Base-by-base conservation (phyloP, 2,113 vertebrate species). In the Myxocyprinus asiaticus region DNA sequence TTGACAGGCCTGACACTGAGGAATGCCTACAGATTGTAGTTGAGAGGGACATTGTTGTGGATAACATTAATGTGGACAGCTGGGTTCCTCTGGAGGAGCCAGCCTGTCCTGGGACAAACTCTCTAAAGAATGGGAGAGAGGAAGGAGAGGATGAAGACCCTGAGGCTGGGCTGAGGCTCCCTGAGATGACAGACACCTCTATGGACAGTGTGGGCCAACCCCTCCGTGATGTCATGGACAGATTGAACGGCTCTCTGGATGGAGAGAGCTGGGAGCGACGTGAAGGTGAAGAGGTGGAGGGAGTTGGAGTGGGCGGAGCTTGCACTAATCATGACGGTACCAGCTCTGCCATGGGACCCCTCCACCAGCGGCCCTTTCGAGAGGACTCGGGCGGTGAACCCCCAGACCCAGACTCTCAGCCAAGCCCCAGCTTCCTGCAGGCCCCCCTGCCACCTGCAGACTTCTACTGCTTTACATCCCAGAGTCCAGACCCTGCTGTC, bases 121-220 rank as follows among this genome's bases (percentile, higher is more conserved):
- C 62, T 62, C 83, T 87, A 86, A 89, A 58, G 85, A 90, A 69
- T 4, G 56, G 82, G 81, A 82, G 67, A 14, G 53, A 86, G 4
- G 66, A 86, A 15, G 82, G 86, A 3, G 81, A 63, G 3, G 79
- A 80, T 0, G 86, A 81, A 2, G 83, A 64, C 14, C 83, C 82
- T 0, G 89, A 79, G 0, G 77, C 83, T 6, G 73, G 82, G 0
- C 85, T 97, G 4, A 89, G 89, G 10, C 95, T 98, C 72, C 96
- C 97, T 0, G 90, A 94, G 83, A 96, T 98, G 96, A 92, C 94
- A 4, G 98, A 99, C 92, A 96, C 92, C 0, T 97, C 97, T 78
- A 97, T 98, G 97, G 94, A 96, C 80, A 91, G 86, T 0, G 58
- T 98, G 79, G 97, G 96, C 50, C 95, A 94, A 84, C 94, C 96